Evolutionary conservation across 1,140 invertebrate species (phyloP), one percentile per base, ranked within the genome.

Genomic region (Penaeus japonicus): DNA sequence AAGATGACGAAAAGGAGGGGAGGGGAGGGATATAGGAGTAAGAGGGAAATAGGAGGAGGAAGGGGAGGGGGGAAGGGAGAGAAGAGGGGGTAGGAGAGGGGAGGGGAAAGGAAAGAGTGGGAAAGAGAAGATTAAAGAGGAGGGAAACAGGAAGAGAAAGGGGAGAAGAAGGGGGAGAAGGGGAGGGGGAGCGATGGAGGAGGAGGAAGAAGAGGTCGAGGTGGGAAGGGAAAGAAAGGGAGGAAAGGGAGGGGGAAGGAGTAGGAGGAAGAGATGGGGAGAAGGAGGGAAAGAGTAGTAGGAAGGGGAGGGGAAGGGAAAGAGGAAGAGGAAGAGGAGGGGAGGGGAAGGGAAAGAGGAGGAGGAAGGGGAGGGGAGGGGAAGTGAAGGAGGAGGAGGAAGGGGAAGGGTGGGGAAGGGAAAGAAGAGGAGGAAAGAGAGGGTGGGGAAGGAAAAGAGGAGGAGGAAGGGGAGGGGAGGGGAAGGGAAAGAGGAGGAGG

Each of bases 241-340:
- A 35, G 73, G n/a, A 39, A 35, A 39, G 22, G 27, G 32, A 80
- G 32, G 55, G 32, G 55, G 78, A 80, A 53, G 55, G 78, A 80
- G 78, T 53, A 53, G 55, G 78, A 80, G 78, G 55, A 53, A 80
- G 78, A 80, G 78, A 80, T 35, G 55, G 78, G 55, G 78, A 80
- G 78, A 80, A 53, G 55, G 75, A 78, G 75, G 47, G 75, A 78
- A 39, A 32, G 75, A 78, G 75, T 39, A 39, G 47, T 30, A 78
- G 27, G n/a, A n/a, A 39, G n/a, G n/a, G n/a, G n/a, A n/a, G n/a
- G n/a, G n/a, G n/a, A n/a, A n/a, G n/a, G n/a, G n/a, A n/a, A n/a
- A n/a, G n/a, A n/a, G n/a, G n/a, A n/a, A n/a, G n/a, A n/a, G n/a
- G n/a, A n/a, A n/a, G n/a, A n/a, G n/a, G n/a, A n/a, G n/a, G n/a